Conservation (phyloP, 1,140 invertebrate species). For the Bombyx mori region ASM3026992v2 NC_085129.1:8356001-8356500, state of each 20-base stretch:
- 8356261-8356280: constrained; percentile 30
- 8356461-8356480: constrained; percentile 18
- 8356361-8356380: constrained; percentile 36
- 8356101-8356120: constrained; percentile 16
- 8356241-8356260: constrained; percentile 14
- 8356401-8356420: constrained; percentile 20
- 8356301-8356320: no score
- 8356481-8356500: constrained; percentile 34
- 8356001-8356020: constrained; percentile 19
- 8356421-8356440: constrained; percentile 5
- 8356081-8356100: constrained; percentile 11
- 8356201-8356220: constrained; percentile 64
- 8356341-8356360: constrained; percentile 8
- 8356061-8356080: constrained; percentile 17
- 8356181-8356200: constrained; percentile 69
- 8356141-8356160: constrained; percentile 44
- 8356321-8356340: no score
- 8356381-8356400: constrained; percentile 41
- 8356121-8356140: constrained; percentile 24
- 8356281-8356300: no score
- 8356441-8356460: constrained; percentile 11
- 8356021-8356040: constrained; percentile 25
- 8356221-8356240: constrained; percentile 34
- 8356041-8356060: constrained; percentile 25
- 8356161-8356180: constrained; percentile 66